Base-by-base conservation (phyloP, 2,888 invertebrate species). In the Anthoptus insignis region DNA sequence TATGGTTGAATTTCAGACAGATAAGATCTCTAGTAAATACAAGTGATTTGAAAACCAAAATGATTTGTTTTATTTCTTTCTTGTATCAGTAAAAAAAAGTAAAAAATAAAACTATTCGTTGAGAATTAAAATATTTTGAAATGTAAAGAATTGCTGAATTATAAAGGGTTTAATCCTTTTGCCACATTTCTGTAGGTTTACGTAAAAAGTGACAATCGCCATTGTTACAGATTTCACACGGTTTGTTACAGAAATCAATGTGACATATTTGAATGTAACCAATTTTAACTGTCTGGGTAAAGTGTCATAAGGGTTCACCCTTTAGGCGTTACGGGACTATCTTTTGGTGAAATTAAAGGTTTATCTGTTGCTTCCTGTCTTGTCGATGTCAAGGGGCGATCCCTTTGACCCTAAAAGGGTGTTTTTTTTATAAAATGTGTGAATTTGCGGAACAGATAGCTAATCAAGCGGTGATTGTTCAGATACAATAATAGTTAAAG, bases 151-250 rank as follows among this genome's bases (percentile, higher is more conserved):
- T n/a, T n/a, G n/a, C n/a, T n/a, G n/a, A n/a, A n/a, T n/a, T n/a
- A n/a, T n/a, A n/a, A n/a, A n/a, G n/a, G n/a, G n/a, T n/a, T 42
- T 19, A 53, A 75, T 85, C 87, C 86, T 83, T 86, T 85, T 75
- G 73, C 67, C n/a, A 52, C 61, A 66, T 60, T 63, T 56, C 71
- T 82, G 81, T 77, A 21, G 14, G 13, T 76, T 65, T 22, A 52
- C 4, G 21, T 7, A 53, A 71, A 79, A 81, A 76, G 75, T 27
- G 54, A n/a, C n/a, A n/a, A n/a, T n/a, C n/a, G n/a, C 73, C 76
- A 76, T 88, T 89, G 85, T 88, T 72, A 60, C 39, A 72, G 86
- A 92, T 92, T 92, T 92, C 93, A 88, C 93, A 93, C 92, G 93
- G 91, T 89, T 89, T 80, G 87, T 91, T 89, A 81, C 75, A 73